These are phyloP conservation scores for Centrocercus urophasianus DNA, from an alignment of 2,113 vertebrate genomes.

Conservation along the genomic window DNA sequence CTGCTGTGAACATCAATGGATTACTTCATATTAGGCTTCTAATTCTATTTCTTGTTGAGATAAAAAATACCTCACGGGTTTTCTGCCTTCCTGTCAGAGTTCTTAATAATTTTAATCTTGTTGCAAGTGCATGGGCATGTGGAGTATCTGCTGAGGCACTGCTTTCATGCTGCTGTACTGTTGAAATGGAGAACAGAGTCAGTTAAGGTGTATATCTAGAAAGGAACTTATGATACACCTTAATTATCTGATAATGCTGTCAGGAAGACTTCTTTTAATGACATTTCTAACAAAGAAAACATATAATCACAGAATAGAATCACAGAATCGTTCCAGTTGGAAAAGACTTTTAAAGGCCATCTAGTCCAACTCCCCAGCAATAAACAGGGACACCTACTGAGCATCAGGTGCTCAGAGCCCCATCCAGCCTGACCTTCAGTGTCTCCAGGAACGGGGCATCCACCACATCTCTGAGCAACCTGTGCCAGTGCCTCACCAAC, in stretches of 20 bases:
- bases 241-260: neutral
- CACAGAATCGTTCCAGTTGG: too few relatives aligned
- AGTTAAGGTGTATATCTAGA: fast-evolving
- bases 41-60: fast-evolving
- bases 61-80: neutral
- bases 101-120: neutral
- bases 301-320: too few relatives aligned
- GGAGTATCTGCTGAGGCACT: neutral
- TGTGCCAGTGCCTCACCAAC: too few relatives aligned
- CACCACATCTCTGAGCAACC: too few relatives aligned
- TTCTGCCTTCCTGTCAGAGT: neutral
- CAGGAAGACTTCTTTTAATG: neutral
- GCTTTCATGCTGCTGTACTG: neutral
- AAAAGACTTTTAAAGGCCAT: too few relatives aligned
- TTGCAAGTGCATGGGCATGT: fast-evolving
- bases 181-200: neutral
- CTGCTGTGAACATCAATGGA: neutral
- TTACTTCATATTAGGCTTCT: neutral
- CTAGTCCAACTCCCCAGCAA: too few relatives aligned
- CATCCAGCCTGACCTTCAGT: too few relatives aligned
- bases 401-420: too few relatives aligned
- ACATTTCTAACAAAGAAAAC: neutral
- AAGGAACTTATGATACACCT: too few relatives aligned
- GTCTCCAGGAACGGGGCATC: too few relatives aligned
- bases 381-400: too few relatives aligned